Evolutionary conservation across 2,113 vertebrate species (phyloP), one percentile per base, ranked within the genome.

Genomic region (Oxyruncus cristatus): DNA sequence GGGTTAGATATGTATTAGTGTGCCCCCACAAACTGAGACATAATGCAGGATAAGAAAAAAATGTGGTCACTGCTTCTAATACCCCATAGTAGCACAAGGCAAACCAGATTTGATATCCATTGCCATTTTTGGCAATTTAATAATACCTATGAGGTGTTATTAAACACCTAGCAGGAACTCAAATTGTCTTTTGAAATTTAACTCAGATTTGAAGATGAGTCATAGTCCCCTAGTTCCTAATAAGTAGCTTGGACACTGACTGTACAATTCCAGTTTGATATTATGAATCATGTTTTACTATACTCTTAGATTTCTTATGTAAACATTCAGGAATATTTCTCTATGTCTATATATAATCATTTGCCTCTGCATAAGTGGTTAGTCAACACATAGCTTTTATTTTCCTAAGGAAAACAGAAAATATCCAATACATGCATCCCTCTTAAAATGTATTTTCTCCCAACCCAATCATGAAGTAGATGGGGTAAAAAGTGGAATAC

Each of bases 111-210:
- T 71, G 19, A 68, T 72, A 59, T 30, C 74, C 35, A 11, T 71
- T 92, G 65, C 35, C 15, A 21, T 71, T 70, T 75, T 42, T 71
- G 44, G 8, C 0, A 0, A 74, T 78, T 85, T 74, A 92, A 72
- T 75, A 66, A 21, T 18, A 24, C 55, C 56, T 33, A 63, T n/a
- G n/a, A n/a, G n/a, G n/a, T n/a, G n/a, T n/a, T n/a, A n/a, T n/a
- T n/a, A n/a, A n/a, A 21, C 20, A 24, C 55, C 56, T 33, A 63
- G 27, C n/a, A 85, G 56, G 81, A 92, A 55, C 35, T 62, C 12
- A 62, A 58, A 58, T 89, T 73, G 35, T 93, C n/a, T 35, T 77
- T 89, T 87, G 47, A 91, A 91, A 47, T 77, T 79, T 27, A 52
- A 52, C 53, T 92, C 44, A 24, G 35, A 53, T 68, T 70, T 74